These are phyloP conservation scores for Dasypogon diadema DNA, from an alignment of 2,888 invertebrate genomes.

Conservation along the genomic window DNA sequence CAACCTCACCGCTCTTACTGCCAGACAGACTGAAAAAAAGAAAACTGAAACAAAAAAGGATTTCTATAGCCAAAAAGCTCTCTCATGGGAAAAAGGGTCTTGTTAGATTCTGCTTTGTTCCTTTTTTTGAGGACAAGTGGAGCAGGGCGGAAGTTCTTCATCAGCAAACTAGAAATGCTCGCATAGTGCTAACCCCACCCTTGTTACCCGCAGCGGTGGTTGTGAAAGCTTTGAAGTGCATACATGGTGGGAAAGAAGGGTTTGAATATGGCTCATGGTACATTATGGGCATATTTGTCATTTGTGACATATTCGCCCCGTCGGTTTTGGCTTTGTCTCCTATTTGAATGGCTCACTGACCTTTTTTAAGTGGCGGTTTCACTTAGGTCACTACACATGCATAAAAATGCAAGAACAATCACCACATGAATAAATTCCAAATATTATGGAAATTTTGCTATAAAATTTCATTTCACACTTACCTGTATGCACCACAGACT, in stretches of 20 bases:
- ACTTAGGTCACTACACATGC: not conserved
- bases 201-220: not conserved
- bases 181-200: not conserved
- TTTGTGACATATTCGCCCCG: constrained; percentile 18
- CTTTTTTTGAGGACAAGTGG: constrained; percentile 46
- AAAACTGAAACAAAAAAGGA: constrained; percentile 3
- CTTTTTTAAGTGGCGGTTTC: constrained; percentile 3
- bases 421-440: constrained; percentile 9
- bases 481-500: not conserved
- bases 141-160: constrained; percentile 40
- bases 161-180: constrained; percentile 24
- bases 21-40: not conserved
- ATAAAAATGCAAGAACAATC: not conserved
- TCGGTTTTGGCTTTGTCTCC: not conserved
- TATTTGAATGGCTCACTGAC: constrained; percentile 1
- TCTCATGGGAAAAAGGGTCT: constrained; percentile 18
- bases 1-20: not conserved
- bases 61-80: constrained; percentile 28
- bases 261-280: constrained; percentile 34
- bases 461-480: not conserved
- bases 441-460: constrained; percentile 5
- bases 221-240: not conserved
- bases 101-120: constrained; percentile 33
- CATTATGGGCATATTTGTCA: constrained; percentile 43
- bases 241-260: not conserved